Evolutionary conservation across 1,140 invertebrate genomes (phyloP).

Genomic region (Scaptomyza montana): DNA sequence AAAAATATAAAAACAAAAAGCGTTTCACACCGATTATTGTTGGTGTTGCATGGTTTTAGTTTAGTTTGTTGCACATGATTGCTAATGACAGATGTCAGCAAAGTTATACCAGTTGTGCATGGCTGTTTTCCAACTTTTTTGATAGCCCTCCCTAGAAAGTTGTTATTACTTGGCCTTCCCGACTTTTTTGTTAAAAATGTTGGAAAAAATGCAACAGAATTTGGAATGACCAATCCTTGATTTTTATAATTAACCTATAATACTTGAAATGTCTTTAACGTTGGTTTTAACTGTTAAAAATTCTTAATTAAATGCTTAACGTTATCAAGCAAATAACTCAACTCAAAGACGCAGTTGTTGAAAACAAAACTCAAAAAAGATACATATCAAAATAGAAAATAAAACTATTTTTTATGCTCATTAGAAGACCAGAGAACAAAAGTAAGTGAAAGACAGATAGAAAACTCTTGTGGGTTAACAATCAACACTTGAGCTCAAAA

Average conservation of each 20-base stretch:
- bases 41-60: constrained; percentile 30
- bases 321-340: constrained; percentile 53
- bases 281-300: constrained; percentile 1
- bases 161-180: not conserved
- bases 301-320: constrained; percentile 35
- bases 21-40: constrained; percentile 21
- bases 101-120: constrained; percentile 3
- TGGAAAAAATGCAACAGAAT: too few species aligned
- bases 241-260: not conserved
- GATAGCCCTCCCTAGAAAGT: constrained; percentile 3
- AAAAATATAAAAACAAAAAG: constrained; percentile 1
- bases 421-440: constrained; percentile 33
- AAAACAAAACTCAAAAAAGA: constrained; percentile 52
- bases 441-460: not conserved
- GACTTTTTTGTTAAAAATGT: too few species aligned
- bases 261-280: not conserved
- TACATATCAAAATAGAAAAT: constrained; percentile 59
- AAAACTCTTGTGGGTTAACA: constrained; percentile 16
- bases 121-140: constrained; percentile 22
- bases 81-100: constrained; percentile 51
- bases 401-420: constrained; percentile 77
- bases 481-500: constrained; percentile 56
- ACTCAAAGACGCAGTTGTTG: constrained; percentile 63
- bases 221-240: too few species aligned
- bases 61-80: constrained; percentile 36